Base-by-base conservation (phyloP, 2,797 vertebrate genomes). In the Intellagama lesueurii region DNA sequence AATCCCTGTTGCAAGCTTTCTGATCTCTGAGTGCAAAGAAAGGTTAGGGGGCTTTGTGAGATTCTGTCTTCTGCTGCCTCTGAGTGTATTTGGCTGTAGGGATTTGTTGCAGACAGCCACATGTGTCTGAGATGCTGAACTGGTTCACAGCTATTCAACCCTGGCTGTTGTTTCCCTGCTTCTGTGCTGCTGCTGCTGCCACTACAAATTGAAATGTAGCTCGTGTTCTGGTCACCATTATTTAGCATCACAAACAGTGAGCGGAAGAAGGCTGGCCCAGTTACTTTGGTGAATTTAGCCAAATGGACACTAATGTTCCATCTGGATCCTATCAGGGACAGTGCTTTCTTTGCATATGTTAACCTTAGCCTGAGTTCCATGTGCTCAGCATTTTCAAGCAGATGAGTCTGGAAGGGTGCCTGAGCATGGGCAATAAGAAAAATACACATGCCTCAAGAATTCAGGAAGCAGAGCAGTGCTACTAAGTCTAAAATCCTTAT, bases 201-300 rank as follows among this genome's bases (percentile, higher is more conserved):
- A 28, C 60, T 76, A 85, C 76, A 85, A 88, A 85, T 44, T 89
- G 88, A 89, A 89, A 88, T 88, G 60, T 83, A 88, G 56, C 70
- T 72, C 60, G 75, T 77, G 81, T 80, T 83, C 80, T 28, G 87
- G 44, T 83, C 87, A 88, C n/a, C 87, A 68, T 88, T 83, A 66
- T 83, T 88, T 83, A 88, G 72, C 87, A 83, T 88, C 87, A 83
- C 72, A 52, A 88, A 76, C 86, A 80, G 35, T 19, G 16, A 70
- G 47, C 17, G 12, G 87, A 88, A 88, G 81, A 83, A 83, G 87
- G 66, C 72, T 88, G 81, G 44, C 87, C 87, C 87, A 88, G 87
- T 83, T 83, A 83, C 56, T 88, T 79, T 49, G 72, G 40, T 83
- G 60, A 60, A 77, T 83, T 88, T 81, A 88, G 87, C 80, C 72